Evolutionary conservation across 2,888 invertebrate genomes (phyloP), one percentile per base, ranked within the genome.

Genomic region (Neria commutata): DNA sequence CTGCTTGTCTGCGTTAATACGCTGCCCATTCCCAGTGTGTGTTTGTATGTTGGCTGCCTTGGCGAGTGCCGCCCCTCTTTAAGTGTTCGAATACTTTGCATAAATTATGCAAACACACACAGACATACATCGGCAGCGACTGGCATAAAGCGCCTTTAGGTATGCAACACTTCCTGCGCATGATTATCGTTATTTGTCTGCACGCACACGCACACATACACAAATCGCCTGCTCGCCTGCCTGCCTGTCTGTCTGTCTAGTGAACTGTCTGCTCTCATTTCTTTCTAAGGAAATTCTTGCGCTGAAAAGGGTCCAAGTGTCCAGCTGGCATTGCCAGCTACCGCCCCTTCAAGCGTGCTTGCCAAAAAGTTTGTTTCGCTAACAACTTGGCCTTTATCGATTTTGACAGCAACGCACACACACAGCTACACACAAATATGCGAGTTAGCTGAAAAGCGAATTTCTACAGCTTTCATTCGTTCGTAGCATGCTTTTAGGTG

Each of bases 231-330:
- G 16, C 48, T 50, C n/a, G 17, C 4, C 37, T 14, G 47, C 23
- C 40, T 61, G 26, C 37, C n/a, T 58, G 57, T 58, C 60, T 60
- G 58, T 37, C 55, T 66, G 72, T 72, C 72, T 70, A 61, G 70
- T 56, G 70, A 72, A 65, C 69, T 69, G 69, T 72, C 72, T 64
- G 59, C 59, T 60, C 59, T 61, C 61, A 64, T 66, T 68, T 55
- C 54, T 53, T n/a, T 66, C n/a, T n/a, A n/a, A n/a, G 37, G 37
- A n/a, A n/a, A 4, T 37, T 8, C 37, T 37, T n/a, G 21, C 42
- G 6, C 21, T 72, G 72, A 72, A 72, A 67, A 62, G 70, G 70
- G 72, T 71, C 56, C 37, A 26, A 16, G 37, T 60, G 61, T 58
- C 56, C 60, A 67, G 65, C 60, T 66, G 70, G 65, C 65, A 60